Conservation (phyloP, 2,888 invertebrate species). For the Cacoxenus indagator region DNA sequence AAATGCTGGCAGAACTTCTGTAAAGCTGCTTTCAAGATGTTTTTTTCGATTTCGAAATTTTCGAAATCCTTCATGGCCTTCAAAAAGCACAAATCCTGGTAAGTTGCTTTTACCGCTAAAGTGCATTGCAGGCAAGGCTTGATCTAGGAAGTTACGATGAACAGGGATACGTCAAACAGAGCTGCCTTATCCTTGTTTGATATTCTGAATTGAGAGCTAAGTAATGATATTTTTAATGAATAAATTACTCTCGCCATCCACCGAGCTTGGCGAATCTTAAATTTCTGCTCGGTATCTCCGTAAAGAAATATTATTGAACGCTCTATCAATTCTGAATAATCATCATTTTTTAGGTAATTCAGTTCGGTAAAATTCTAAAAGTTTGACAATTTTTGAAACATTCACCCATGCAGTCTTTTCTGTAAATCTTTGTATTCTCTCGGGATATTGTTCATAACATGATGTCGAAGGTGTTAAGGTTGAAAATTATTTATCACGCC, state of each 20-base stretch:
- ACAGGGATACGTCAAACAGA: slow-evolving; percentile 24
- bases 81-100: slow-evolving; percentile 37
- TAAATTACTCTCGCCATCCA: slow-evolving; percentile 5
- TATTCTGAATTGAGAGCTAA: slow-evolving; percentile 19
- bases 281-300: background rate
- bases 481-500: slow-evolving; percentile 14
- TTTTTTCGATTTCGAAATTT: slow-evolving; percentile 26
- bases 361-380: slow-evolving; percentile 31
- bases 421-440: background rate
- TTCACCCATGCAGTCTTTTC: background rate
- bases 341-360: slow-evolving; percentile 36
- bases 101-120: slow-evolving; percentile 43
- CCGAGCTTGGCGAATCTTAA: background rate
- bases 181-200: slow-evolving; percentile 4
- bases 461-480: slow-evolving; percentile 12
- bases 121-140: slow-evolving; percentile 49
- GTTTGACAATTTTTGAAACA: background rate
- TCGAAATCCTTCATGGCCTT: slow-evolving; percentile 32
- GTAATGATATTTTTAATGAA: slow-evolving; percentile 16
- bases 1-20: background rate
- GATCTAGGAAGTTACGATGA: slow-evolving; percentile 44
- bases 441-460: slow-evolving; percentile 18
- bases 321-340: slow-evolving; percentile 40
- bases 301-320: background rate
- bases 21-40: slow-evolving; percentile 11